Base-by-base conservation (phyloP, 2,113 vertebrate genomes). In the Sapajus apella region DNA sequence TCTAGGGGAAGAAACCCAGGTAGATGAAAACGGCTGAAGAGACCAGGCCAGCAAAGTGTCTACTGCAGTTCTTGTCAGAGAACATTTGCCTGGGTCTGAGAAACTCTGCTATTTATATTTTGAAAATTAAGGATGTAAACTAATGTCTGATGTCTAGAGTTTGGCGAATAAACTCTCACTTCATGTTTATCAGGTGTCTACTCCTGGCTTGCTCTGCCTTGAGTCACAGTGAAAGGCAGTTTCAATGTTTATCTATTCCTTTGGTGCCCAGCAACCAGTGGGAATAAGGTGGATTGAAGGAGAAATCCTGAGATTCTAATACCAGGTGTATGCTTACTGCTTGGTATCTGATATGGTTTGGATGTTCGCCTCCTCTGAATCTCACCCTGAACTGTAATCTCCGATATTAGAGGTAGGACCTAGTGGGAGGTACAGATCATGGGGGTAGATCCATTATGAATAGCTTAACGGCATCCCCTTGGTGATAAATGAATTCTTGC, bases 191-290 rank as follows among this genome's bases (percentile, higher is more conserved):
- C 16, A 83, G 5, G 40, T 9, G 58, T 80, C 55, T 75, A 18
- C 25, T 95, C 8, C 47, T 61, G 18, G 8, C 56, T 85, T 85
- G 23, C 13, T 43, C 21, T 32, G 16, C 21, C 25, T 40, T 73
- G 6, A 5, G 30, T 70, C 43, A 32, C 3, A 25, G 1, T 9
- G 0, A 11, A 25, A 40, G 0, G 1, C 11, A 47, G 4, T 27
- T 56, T 43, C 23, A 11, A 21, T 18, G 6, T 1, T 75, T 17
- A 43, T 66, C 13, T 20, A 8, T 40, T 68, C 10, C 32, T 68
- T 58, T 66, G 43, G 11, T 45, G 52, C 18, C 40, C 47, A n/a
- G 6, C 5, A 79, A 64, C 80, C 1, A 32, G 4, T 25, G 35
- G 8, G 8, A 20, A 66, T 68, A 52, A 82, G 35, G n/a, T n/a